Conservation (phyloP, 2,888 invertebrate species). For the Cerceris ruficornis region DNA sequence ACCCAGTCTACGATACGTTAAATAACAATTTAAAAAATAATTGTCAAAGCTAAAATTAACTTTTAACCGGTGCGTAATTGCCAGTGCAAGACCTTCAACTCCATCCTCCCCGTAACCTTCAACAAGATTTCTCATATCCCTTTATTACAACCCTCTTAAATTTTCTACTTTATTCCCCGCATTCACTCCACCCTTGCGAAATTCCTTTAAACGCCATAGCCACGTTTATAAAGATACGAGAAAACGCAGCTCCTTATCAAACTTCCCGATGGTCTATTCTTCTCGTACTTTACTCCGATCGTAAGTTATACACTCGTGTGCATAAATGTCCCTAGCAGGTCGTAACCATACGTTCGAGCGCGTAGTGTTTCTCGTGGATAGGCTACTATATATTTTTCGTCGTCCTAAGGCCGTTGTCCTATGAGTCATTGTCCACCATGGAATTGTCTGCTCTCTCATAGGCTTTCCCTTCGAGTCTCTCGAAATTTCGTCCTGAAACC, state of each 20-base stretch:
- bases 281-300: constrained; percentile 39
- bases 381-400: constrained; percentile 50
- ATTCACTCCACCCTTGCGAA: too few species aligned
- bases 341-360: constrained; percentile 2
- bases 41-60: too few species aligned
- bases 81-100: too few species aligned
- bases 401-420: constrained; percentile 58
- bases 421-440: constrained; percentile 56
- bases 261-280: constrained; percentile 24
- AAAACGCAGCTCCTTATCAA: constrained; percentile 37
- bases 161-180: neutral
- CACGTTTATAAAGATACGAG: constrained; percentile 5
- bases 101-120: too few species aligned
- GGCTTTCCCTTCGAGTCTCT: constrained; percentile 23
- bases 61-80: too few species aligned
- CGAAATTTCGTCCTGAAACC: neutral
- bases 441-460: constrained; percentile 32
- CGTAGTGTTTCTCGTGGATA: constrained; percentile 12
- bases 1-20: too few species aligned
- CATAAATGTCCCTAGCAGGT: constrained; percentile 37
- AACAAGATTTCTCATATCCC: too few species aligned
- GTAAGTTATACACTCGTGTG: constrained; percentile 35
- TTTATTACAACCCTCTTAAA: neutral
- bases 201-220: too few species aligned
- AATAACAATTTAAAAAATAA: too few species aligned